phyloP scores from a whole-genome alignment of 2,888 invertebrate genomes.

The Acronicta psi region DNA sequence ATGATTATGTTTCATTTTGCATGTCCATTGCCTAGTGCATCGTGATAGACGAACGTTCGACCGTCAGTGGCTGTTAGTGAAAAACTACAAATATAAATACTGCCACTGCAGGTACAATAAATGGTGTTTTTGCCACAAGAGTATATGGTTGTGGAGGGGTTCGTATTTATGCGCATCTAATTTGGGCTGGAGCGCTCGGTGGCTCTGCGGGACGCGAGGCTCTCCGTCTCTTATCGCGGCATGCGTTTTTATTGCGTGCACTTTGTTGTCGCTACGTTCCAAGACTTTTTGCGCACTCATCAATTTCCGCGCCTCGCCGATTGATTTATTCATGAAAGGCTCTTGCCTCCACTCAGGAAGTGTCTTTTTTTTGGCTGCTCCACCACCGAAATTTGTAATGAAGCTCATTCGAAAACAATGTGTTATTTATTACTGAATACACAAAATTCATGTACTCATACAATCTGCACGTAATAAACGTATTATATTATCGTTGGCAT shows the following conservation, averaged over 20 bases:
- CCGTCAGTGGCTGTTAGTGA: background rate
- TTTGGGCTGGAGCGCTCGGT: constrained; percentile 72
- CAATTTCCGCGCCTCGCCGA: constrained; percentile 87
- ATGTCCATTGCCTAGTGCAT: background rate
- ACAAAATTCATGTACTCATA: constrained; percentile 44
- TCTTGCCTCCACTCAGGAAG: constrained; percentile 86
- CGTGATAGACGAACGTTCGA: constrained; percentile 7
- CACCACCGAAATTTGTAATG: constrained; percentile 86
- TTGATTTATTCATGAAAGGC: constrained; percentile 88
- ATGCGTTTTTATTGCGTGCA: constrained; percentile 83
- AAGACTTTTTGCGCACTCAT: constrained; percentile 84
- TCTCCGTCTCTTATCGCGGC: constrained; percentile 72
- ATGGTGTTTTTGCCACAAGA: constrained; percentile 40
- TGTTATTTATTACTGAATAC: constrained; percentile 80
- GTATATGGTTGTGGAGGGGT: constrained; percentile 50
- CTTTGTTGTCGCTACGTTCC: constrained; percentile 85
- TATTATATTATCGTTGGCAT: constrained; percentile 31
- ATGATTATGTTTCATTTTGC: background rate
- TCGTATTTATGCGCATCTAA: constrained; percentile 86
- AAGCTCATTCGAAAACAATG: constrained; percentile 86
- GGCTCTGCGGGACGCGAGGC: constrained; percentile 72
- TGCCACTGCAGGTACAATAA: constrained; percentile 30
- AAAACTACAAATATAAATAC: constrained; percentile 24
- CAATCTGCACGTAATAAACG: constrained; percentile 27
- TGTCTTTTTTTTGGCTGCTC: constrained; percentile 81